These are phyloP conservation scores for Laticauda colubrina DNA, from an alignment of 2,113 vertebrate genomes.

Conservation along the genomic window DNA sequence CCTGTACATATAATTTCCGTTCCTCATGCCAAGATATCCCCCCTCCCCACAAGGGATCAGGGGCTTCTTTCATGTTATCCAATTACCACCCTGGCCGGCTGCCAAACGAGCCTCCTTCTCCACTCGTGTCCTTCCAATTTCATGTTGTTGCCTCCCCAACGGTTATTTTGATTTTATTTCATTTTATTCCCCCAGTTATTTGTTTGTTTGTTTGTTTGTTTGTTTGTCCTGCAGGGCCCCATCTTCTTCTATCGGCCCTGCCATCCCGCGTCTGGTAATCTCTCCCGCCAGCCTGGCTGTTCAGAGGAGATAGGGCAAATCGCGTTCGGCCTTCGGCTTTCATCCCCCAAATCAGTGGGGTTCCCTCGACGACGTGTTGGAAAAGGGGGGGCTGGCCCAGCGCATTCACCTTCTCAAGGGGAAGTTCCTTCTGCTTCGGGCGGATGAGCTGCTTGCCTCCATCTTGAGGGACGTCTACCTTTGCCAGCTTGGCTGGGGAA, in stretches of 20 bases:
- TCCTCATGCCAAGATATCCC: neutral
- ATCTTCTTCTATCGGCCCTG: conserved; percentile 58
- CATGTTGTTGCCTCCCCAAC: conserved; percentile 18
- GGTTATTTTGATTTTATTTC: neutral
- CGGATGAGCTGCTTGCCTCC: conserved; percentile 54
- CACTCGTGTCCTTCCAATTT: conserved; percentile 44
- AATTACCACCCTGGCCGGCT: neutral
- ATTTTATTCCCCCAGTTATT: too few relatives aligned
- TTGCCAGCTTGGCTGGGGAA: conserved; percentile 17
- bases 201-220: too few relatives aligned
- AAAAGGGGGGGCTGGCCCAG: conserved; percentile 48
- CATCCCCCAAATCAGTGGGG: conserved; percentile 42
- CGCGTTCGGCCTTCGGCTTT: conserved; percentile 41
- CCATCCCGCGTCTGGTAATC: conserved; percentile 44
- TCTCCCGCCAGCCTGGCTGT: conserved; percentile 45
- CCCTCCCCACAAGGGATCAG: neutral
- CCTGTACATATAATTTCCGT: too few relatives aligned
- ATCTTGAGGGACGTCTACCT: neutral
- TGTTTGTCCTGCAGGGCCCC: conserved; percentile 13
- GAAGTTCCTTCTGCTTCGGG: conserved; percentile 57
- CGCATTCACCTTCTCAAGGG: conserved; percentile 58
- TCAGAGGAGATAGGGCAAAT: conserved; percentile 52
- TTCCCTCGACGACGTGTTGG: conserved; percentile 53
- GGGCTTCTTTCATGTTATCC: neutral
- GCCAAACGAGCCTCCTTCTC: neutral